These are phyloP conservation scores for Cephus cinctus DNA, from an alignment of 1,140 invertebrate species.

Conservation along the genomic window DNA sequence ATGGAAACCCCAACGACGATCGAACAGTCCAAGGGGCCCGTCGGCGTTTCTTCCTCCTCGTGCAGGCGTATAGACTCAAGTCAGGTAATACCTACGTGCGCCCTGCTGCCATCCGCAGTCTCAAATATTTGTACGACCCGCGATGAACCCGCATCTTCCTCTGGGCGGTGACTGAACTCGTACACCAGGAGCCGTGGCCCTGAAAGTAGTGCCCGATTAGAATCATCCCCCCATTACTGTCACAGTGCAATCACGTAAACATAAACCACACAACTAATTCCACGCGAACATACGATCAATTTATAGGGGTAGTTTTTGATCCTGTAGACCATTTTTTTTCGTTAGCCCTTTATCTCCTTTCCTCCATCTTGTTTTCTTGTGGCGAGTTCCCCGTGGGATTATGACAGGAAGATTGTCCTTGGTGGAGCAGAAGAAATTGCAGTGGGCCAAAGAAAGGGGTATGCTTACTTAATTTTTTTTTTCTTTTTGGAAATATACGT, in stretches of 20 bases:
- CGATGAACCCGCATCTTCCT: constrained; percentile 15
- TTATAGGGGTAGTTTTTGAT: not conserved
- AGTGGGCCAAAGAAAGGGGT: constrained; percentile 77
- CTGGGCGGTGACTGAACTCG: no score
- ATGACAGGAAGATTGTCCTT: constrained; percentile 59
- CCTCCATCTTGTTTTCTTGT: constrained; percentile 7
- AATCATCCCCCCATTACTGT: not conserved
- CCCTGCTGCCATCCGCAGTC: no score
- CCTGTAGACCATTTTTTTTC: not conserved
- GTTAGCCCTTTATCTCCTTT: no score
- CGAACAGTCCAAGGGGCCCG: constrained; percentile 22
- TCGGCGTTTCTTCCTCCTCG: no score
- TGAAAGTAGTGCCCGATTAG: not conserved
- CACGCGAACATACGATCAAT: not conserved
- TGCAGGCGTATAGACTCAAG: not conserved
- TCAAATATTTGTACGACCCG: constrained; percentile 33
- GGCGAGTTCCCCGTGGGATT: constrained; percentile 1
- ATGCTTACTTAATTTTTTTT: constrained; percentile 24
- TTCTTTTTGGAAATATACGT: not conserved
- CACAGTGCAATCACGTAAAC: no score
- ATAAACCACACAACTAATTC: not conserved
- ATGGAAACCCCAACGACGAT: constrained; percentile 40
- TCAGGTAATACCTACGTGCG: no score
- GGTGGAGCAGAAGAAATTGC: constrained; percentile 71
- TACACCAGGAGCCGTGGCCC: no score